These are phyloP conservation scores for Mustela erminea DNA, from an alignment of 2,797 vertebrate genomes.

Conservation along the genomic window DNA sequence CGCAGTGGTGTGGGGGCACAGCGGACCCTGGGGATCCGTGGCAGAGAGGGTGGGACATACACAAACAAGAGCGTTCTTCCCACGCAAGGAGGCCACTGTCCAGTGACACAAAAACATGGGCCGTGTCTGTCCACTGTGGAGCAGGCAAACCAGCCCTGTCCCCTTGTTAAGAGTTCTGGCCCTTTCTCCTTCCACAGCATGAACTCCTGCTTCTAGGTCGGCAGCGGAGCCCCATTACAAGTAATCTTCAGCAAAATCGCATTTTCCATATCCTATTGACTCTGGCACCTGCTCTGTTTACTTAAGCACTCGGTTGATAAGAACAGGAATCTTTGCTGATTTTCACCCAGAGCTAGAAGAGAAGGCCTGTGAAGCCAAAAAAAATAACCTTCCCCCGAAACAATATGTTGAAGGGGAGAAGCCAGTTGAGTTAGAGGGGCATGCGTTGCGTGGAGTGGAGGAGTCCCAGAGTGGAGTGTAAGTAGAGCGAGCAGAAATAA, in stretches of 20 bases:
- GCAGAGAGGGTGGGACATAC: not conserved
- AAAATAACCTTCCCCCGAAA: not conserved
- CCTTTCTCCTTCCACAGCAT: not conserved
- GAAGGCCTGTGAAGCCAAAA: conserved; percentile 22
- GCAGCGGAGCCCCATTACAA: conserved; percentile 4
- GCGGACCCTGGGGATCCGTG: not conserved
- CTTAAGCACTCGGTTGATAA: conserved; percentile 75
- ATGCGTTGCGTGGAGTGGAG: not conserved
- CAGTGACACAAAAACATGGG: not conserved
- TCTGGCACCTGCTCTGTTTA: conserved; percentile 63
- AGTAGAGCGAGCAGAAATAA: not conserved
- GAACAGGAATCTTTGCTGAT: conserved; percentile 67
- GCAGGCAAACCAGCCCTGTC: not conserved
- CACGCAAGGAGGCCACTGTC: not conserved
- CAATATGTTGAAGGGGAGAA: not conserved
- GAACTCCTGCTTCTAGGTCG: not conserved
- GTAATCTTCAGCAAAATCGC: conserved; percentile 70
- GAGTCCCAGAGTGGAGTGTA: not conserved
- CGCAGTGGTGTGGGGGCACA: not conserved
- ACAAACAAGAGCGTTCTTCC: not conserved
- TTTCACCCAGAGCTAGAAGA: conserved; percentile 58
- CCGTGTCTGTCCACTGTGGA: not conserved
- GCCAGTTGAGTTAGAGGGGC: not conserved
- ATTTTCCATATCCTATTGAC: conserved; percentile 68
- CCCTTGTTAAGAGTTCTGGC: not conserved